Base-by-base conservation (phyloP, 1,140 invertebrate genomes). In the Pectinophora gossypiella region DNA sequence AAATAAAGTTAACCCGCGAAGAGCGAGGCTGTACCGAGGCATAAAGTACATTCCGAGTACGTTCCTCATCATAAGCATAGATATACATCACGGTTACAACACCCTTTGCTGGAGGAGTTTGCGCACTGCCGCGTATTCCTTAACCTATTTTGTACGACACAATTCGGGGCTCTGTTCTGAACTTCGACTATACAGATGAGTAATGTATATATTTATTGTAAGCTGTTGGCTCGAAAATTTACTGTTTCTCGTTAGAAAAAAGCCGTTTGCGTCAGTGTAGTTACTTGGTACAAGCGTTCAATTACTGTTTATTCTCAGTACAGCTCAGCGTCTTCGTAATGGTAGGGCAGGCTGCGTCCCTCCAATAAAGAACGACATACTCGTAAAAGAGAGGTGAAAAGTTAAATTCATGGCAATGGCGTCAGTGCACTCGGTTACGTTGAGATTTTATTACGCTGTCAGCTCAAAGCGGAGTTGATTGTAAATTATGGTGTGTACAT, bases 131-230 rank as follows among this genome's bases (percentile, higher is more conserved):
- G 42, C 19, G 23, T 43, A 19, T 56, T 60, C 46, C 55, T 51
- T 61, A 67, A 70, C 61, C 55, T 64, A 60, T 62, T 71, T 64
- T 43, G 51, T 36, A 52, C 32, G 52, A 57, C 45, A 58, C 53
- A 56, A 66, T 62, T 68, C 48, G 48, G 55, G 49, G 54, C 51
- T 48, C 23, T 38, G 36, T 54, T 40, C 48, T 35, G 60, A 27
- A 54, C 40, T 52, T 62, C 47, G 51, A 62, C 53, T 62, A 13
- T 20, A 22, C 35, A 51, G 20, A 50, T 22, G 43, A 51, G 50
- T 40, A 32, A 32, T 15, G 16, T 61, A 57, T 49, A 52, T 52
- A 61, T 62, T 62, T 46, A 54, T 53, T 55, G 50, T 54, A 52
- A 21, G 27, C 47, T 44, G 44, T 50, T 52, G 51, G 47, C 47